Conservation (phyloP, 2,113 vertebrate species). For the Muntiacus reevesi region DNA sequence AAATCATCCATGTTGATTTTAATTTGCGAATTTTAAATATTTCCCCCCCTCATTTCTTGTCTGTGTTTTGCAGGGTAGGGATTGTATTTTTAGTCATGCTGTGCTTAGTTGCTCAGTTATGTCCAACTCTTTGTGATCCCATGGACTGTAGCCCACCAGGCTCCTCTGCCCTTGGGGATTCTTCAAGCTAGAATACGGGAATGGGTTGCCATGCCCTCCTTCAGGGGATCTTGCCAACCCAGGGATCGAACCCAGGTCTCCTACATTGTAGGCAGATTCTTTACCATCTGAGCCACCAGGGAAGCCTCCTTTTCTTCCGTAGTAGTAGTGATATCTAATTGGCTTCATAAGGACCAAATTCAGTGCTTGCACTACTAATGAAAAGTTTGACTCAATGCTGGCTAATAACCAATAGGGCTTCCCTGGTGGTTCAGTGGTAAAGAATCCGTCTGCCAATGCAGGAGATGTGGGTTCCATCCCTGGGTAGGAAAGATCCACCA, state of each 20-base stretch:
- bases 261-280: not conserved
- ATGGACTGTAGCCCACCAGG: not conserved
- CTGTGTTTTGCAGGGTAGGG: not conserved
- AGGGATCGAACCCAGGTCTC: not conserved
- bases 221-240: not conserved
- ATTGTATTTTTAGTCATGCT: not conserved
- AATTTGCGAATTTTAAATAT: not conserved
- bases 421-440: not conserved
- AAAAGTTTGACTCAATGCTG: not conserved
- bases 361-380: not conserved
- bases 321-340: not conserved
- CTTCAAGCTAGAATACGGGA: not conserved
- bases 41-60: not conserved
- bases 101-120: not conserved
- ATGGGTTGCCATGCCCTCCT: not conserved
- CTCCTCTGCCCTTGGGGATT: not conserved
- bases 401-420: not conserved
- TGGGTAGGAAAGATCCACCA: not conserved
- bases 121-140: not conserved
- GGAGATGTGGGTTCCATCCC: not conserved
- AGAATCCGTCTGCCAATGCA: not conserved
- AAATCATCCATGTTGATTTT: not conserved
- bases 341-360: not conserved
- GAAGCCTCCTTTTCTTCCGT: rapidly evolving
- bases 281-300: not conserved